Base-by-base conservation (phyloP, 2,797 vertebrate genomes). In the Vireo griseus region DNA sequence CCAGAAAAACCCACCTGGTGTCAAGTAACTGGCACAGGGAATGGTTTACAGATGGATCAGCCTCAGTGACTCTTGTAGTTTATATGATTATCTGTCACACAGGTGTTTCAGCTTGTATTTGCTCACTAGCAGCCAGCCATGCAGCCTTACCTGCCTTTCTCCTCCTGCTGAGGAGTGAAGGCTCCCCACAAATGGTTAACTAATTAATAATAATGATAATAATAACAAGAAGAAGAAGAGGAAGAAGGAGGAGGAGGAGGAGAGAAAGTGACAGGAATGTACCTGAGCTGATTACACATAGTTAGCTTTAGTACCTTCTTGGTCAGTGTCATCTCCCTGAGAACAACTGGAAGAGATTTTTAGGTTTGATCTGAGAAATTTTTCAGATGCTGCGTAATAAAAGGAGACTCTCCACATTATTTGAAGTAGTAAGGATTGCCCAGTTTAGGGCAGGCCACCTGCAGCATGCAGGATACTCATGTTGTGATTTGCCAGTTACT, bases 91-190 rank as follows among this genome's bases (percentile, higher is more conserved):
- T 97, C 97, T 97, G 96, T 97, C 95, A 90, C 95, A 88, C 98
- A 98, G 97, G 98, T 97, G 97, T 97, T 97, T 92, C 25, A 33
- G 88, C 68, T 96, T 94, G 88, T 92, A 44, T 94, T 97, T 97
- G 91, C 86, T 97, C 89, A 81, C 75, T 92, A 95, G 92, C 66
- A 95, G 88, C 86, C 95, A 85, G 20, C 31, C 59, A 59, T 45
- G 52, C 52, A 66, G 45, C 45, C 18, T 72, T 66, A n/a, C 89
- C 81, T 94, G 92, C 45, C 86, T 93, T 86, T 62, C n/a, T 73
- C 71, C 44, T 59, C 69, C 26, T 75, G 42, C 67, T 16, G 42
- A 90, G 57, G n/a, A 72, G 21, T 11, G 15, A 90, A 81, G 85
- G 88, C 88, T 98, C 44, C 74, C 86, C 95, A 73, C 90, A 96